A percentile compares a stretch with the other conserved stretches of the same genome.
These are phyloP conservation scores for Anastrepha ludens DNA, from an alignment of 1,140 invertebrate species.

Conservation along the genomic window DNA sequence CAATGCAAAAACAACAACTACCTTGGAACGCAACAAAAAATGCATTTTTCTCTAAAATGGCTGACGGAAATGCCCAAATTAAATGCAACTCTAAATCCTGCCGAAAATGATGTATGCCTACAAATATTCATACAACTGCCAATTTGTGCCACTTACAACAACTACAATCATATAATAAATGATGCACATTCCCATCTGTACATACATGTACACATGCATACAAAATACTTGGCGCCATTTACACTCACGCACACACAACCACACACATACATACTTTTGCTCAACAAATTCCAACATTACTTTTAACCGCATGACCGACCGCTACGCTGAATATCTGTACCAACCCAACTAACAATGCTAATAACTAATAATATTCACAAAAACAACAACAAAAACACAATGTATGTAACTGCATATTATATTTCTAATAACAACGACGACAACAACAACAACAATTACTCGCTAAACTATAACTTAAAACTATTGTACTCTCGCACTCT, in stretches of 20 bases:
- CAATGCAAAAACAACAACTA: no score
- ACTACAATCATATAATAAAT: no score
- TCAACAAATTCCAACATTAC: neutral
- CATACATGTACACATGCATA: neutral
- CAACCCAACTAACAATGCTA: slow-evolving; percentile 34
- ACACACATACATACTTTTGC: slow-evolving; percentile 50
- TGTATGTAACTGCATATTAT: neutral
- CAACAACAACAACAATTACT: neutral
- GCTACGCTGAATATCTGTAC: neutral
- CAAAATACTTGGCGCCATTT: neutral
- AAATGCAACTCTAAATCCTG: no score
- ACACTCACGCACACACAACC: slow-evolving; percentile 57
- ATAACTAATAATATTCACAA: slow-evolving; percentile 54
- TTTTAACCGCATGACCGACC: neutral
- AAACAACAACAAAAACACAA: slow-evolving; percentile 46
- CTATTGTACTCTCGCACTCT: neutral
- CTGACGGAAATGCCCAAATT: no score
- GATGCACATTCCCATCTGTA: no score
- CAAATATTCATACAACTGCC: no score
- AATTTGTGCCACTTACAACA: no score
- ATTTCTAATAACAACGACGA: neutral
- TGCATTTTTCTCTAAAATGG: no score
- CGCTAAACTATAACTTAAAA: neutral
- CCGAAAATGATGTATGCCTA: no score
- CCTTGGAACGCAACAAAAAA: no score